phyloP scores from a whole-genome alignment of 2,797 vertebrate species.

The Sebastes nivosus region DNA sequence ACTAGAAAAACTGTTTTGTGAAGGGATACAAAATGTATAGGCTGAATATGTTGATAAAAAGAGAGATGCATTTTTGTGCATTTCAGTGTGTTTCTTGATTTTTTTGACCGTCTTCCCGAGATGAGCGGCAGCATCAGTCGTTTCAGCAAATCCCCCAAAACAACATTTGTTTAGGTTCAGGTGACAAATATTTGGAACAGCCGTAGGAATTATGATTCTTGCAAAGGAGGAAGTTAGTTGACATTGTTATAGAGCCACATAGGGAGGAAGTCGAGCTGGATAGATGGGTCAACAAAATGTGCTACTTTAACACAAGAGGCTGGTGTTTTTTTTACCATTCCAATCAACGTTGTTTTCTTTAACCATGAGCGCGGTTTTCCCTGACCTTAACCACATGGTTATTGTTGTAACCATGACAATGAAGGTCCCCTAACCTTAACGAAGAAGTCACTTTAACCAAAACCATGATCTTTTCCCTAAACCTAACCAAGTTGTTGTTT shows the following conservation, averaged over 20 bases:
- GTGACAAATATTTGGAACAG: not conserved
- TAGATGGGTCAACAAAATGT: not conserved
- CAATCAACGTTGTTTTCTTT: too few relatives aligned
- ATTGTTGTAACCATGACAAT: not conserved
- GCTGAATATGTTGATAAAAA: not conserved
- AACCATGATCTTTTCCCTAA: not conserved
- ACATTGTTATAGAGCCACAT: not conserved
- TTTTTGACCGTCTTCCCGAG: not conserved
- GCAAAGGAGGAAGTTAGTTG: not conserved
- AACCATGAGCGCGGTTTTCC: too few relatives aligned
- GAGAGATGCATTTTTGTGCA: not conserved
- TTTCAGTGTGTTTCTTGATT: not conserved
- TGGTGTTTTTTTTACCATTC: not conserved
- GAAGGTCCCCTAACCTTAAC: not conserved
- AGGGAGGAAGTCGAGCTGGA: not conserved
- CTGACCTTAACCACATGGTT: not conserved
- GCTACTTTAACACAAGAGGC: not conserved
- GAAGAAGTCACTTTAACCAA: not conserved
- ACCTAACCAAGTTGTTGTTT: not conserved
- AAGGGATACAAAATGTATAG: not conserved
- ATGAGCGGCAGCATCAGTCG: not conserved
- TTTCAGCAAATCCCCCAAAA: not conserved
- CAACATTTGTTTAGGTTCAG: not conserved
- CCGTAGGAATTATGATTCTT: not conserved
- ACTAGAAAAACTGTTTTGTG: not conserved